Conservation (phyloP, 2,888 invertebrate genomes). For the Caenorhabditis zanzibari region DNA sequence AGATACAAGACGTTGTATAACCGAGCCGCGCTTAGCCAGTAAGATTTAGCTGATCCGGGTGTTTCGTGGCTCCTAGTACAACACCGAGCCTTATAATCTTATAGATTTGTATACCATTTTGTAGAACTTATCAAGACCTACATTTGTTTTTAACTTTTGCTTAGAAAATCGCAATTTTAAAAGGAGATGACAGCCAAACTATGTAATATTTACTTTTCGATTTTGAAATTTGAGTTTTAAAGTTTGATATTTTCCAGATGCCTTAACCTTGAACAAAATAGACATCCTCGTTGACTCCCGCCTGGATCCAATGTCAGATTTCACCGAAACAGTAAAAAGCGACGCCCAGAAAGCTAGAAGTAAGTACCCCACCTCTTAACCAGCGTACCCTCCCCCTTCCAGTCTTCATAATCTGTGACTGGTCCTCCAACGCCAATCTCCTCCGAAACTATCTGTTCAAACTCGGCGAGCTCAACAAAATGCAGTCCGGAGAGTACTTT, state of each 20-base stretch:
- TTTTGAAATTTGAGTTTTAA: no score
- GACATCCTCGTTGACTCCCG: slow-evolving; percentile 64
- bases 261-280: slow-evolving; percentile 42
- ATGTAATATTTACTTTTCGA: no score
- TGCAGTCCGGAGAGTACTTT: slow-evolving; percentile 69
- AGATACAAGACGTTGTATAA: no score
- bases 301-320: slow-evolving; percentile 34
- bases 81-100: no score
- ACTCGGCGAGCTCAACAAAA: slow-evolving; percentile 57
- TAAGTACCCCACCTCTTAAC: slow-evolving; percentile 16
- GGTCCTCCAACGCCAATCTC: slow-evolving; percentile 58
- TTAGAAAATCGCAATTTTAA: no score
- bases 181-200: no score
- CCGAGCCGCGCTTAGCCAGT: no score
- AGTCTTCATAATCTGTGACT: slow-evolving; percentile 68
- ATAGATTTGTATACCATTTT: no score
- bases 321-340: slow-evolving; percentile 17
- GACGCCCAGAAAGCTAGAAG: slow-evolving; percentile 66
- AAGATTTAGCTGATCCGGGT: no score
- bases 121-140: no score
- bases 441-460: slow-evolving; percentile 58
- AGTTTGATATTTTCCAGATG: slow-evolving; percentile 27
- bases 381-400: slow-evolving; percentile 3
- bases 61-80: no score
- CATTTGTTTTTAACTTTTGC: no score